Evolutionary conservation across 2,113 vertebrate genomes (phyloP).

Genomic region (Tragulus kanchil): DNA sequence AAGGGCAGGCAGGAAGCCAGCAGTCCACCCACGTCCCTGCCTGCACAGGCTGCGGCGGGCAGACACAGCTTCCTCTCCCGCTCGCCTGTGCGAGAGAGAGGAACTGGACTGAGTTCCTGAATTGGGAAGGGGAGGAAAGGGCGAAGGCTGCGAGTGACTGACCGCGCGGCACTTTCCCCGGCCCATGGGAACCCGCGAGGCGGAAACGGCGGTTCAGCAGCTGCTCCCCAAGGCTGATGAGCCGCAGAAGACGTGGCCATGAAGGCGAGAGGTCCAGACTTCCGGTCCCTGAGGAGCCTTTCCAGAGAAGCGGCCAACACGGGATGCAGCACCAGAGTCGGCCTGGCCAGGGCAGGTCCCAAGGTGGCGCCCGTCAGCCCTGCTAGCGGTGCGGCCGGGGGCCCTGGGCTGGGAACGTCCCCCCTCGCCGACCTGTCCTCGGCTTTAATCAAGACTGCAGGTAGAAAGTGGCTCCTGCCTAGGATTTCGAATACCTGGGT

Average conservation of each 20-base stretch:
- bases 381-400: not conserved
- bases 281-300: constrained; percentile 81
- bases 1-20: constrained; percentile 86
- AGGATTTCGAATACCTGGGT: not conserved
- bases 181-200: constrained; percentile 86
- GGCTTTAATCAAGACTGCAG: not conserved
- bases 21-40: constrained; percentile 75
- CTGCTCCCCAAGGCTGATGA: constrained; percentile 85
- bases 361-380: accelerated
- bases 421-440: not conserved
- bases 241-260: constrained; percentile 84
- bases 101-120: constrained; percentile 84
- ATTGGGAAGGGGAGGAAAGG: constrained; percentile 82
- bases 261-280: constrained; percentile 82
- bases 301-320: not conserved
- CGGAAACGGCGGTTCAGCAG: constrained; percentile 80
- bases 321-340: accelerated
- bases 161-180: constrained; percentile 55
- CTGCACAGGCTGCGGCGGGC: constrained; percentile 83
- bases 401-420: not conserved
- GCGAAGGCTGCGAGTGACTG: constrained; percentile 66
- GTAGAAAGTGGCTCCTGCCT: no score
- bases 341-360: not conserved
- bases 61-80: constrained; percentile 88
- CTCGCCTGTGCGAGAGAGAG: constrained; percentile 72